These are phyloP conservation scores for Ophonus ardosiacus DNA, from an alignment of 2,888 invertebrate genomes.

Conservation along the genomic window DNA sequence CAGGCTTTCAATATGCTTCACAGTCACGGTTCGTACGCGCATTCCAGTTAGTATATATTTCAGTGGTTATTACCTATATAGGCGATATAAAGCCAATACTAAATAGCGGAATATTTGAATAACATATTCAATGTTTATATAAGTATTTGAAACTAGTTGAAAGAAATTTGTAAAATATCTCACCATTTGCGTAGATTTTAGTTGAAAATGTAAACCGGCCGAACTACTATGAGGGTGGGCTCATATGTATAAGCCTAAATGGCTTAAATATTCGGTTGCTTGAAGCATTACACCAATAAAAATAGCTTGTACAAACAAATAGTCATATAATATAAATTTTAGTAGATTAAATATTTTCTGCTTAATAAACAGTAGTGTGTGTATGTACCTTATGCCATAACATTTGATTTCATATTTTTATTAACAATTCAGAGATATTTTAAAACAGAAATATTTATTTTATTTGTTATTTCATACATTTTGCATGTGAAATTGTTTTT, in stretches of 20 bases:
- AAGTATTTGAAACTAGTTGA: no score
- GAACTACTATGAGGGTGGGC: no score
- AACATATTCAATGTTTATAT: no score
- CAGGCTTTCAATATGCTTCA: no score
- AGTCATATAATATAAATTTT: not conserved
- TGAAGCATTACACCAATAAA: not conserved
- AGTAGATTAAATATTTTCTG: not conserved
- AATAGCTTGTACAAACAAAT: not conserved
- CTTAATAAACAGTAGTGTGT: slow-evolving; percentile 7
- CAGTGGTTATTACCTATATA: no score
- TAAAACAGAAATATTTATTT: slow-evolving; percentile 28
- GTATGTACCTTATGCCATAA: slow-evolving; percentile 8
- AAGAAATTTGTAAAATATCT: no score
- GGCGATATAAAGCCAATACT: no score
- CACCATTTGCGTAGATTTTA: no score
- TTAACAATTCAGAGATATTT: slow-evolving; percentile 2
- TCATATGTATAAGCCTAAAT: not conserved
- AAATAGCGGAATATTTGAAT: no score
- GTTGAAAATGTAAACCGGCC: no score
- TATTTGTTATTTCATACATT: slow-evolving; percentile 1
- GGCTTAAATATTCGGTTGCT: not conserved
- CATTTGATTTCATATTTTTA: slow-evolving; percentile 25
- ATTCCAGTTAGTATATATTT: no score
- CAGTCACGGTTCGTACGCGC: no score
- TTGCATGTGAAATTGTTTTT: slow-evolving; percentile 13